These are phyloP conservation scores for Itoplectis maculator DNA, from an alignment of 2,888 invertebrate species.

Conservation along the genomic window DNA sequence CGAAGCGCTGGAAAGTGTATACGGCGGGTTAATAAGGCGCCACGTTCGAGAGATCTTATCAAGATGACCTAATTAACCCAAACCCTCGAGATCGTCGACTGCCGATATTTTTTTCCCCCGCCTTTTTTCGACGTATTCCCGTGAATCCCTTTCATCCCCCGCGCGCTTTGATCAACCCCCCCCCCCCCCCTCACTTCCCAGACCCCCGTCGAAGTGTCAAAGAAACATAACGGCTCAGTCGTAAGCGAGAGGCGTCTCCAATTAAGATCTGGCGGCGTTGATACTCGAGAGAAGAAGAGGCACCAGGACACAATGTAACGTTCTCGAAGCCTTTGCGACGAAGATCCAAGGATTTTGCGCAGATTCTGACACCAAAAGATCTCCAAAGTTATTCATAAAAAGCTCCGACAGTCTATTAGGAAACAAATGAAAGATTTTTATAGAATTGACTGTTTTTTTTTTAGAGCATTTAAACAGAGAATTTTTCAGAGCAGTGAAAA, in stretches of 20 bases:
- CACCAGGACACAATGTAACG: neutral
- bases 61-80: slow-evolving; percentile 60
- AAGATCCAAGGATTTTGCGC: neutral
- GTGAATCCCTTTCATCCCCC: slow-evolving; percentile 15
- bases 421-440: no score
- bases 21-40: slow-evolving; percentile 46
- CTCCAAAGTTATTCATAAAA: no score
- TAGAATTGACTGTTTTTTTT: no score
- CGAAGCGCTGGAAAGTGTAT: slow-evolving; percentile 46
- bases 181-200: no score
- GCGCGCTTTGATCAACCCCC: slow-evolving; percentile 17
- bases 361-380: neutral
- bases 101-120: slow-evolving; percentile 56
- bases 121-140: neutral
- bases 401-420: no score
- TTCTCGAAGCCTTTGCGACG: neutral
- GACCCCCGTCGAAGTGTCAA: slow-evolving; percentile 35
- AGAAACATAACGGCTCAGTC: slow-evolving; percentile 11
- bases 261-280: slow-evolving; percentile 37
- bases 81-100: slow-evolving; percentile 5
- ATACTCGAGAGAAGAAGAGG: slow-evolving; percentile 14
- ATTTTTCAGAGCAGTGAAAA: neutral
- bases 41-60: slow-evolving; percentile 49
- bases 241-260: slow-evolving; percentile 23
- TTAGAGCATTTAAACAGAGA: no score